Conservation (phyloP, 2,888 invertebrate genomes). For the Drosophila rellima region DNA sequence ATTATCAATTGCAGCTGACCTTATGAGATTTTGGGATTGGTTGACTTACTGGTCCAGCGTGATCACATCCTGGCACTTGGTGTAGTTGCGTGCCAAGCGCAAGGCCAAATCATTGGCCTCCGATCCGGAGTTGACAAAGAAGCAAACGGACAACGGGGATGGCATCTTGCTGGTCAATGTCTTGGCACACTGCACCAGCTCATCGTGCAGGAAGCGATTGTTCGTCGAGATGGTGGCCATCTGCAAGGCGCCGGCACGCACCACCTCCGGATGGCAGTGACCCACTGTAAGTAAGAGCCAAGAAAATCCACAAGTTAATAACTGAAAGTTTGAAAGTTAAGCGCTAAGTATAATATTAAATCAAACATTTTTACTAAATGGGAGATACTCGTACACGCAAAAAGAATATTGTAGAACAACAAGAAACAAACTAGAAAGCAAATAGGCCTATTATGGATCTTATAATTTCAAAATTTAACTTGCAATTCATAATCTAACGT, state of each 20-base stretch:
- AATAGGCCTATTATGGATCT: too few species aligned
- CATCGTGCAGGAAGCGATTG: slow-evolving; percentile 98
- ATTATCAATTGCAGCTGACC: neutral
- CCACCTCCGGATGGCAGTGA: slow-evolving; percentile 98
- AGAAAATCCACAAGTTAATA: neutral
- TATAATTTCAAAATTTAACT: too few species aligned
- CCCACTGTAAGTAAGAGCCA: slow-evolving; percentile 90
- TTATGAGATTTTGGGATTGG: neutral
- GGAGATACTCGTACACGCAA: too few species aligned
- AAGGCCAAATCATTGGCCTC: slow-evolving; percentile 99
- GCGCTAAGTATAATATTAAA: too few species aligned
- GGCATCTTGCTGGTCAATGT: slow-evolving; percentile 94
- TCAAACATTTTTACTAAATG: too few species aligned
- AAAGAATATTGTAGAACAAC: too few species aligned
- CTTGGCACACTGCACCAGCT: slow-evolving; percentile 95
- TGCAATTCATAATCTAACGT: too few species aligned
- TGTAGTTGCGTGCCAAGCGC: slow-evolving; percentile 95
- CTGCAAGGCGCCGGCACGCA: slow-evolving; percentile 95
- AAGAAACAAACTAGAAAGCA: too few species aligned
- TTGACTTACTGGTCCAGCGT: slow-evolving; percentile 97
- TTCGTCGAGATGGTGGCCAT: slow-evolving; percentile 97
- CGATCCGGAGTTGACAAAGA: slow-evolving; percentile 99
- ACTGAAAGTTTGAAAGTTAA: neutral
- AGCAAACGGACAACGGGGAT: slow-evolving; percentile 93
- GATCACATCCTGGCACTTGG: slow-evolving; percentile 95